phyloP scores from a whole-genome alignment of 2,797 vertebrate species.

The Stomatorhinus walkeri region DNA sequence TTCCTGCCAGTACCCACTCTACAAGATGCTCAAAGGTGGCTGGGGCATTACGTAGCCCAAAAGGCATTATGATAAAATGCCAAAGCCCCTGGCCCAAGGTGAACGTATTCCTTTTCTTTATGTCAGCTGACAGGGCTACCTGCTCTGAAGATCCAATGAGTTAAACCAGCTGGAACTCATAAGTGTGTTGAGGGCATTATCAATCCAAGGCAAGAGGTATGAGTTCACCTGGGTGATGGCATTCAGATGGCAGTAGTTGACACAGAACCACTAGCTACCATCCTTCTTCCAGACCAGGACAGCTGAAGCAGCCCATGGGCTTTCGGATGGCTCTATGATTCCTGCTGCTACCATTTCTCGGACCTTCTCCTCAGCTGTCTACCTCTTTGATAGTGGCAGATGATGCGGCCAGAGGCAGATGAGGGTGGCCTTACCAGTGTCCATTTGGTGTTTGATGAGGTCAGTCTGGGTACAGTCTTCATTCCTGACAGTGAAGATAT shows the following conservation, averaged over 20 bases:
- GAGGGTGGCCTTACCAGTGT: background rate
- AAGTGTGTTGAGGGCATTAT: background rate
- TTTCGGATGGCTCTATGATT: background rate
- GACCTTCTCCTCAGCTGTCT: background rate
- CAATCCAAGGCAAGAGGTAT: background rate
- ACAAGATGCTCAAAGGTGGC: background rate
- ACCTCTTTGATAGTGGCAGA: background rate
- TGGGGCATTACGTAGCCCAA: background rate
- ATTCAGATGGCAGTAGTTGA: background rate
- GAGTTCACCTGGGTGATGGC: background rate
- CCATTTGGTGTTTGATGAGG: slow-evolving; percentile 14
- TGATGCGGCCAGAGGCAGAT: background rate
- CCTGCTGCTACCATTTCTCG: background rate
- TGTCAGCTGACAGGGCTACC: background rate
- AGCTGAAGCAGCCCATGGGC: background rate
- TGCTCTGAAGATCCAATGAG: background rate
- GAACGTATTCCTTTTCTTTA: background rate
- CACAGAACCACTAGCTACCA: background rate
- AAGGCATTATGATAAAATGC: background rate
- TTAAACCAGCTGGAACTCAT: background rate
- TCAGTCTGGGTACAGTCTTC: background rate
- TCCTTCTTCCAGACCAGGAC: slow-evolving; percentile 10
- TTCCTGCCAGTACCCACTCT: background rate
- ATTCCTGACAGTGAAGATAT: background rate
- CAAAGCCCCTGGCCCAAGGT: background rate